Percentiles rank a stretch among this genome's conserved stretches.
Evolutionary conservation across 1,140 invertebrate genomes (phyloP).

Genomic region (Acromyrmex charruanus): DNA sequence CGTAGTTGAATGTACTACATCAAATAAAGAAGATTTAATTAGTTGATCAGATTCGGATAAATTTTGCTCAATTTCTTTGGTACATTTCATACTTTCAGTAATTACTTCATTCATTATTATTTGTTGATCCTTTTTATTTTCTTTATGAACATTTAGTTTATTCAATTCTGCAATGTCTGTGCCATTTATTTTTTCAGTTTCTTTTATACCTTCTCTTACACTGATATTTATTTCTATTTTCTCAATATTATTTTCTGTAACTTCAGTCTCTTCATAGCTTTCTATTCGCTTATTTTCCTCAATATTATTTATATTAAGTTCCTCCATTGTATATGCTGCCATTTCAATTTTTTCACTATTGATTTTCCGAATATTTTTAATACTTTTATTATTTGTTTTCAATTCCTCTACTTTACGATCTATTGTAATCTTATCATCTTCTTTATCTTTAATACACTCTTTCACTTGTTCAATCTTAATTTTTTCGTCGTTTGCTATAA

Average conservation of each 20-base stretch:
- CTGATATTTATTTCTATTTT: neutral
- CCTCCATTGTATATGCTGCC: neutral
- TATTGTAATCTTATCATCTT: neutral
- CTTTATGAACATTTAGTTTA: neutral
- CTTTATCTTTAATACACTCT: neutral
- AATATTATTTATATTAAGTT: neutral
- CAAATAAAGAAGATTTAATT: neutral
- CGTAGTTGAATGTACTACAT: neutral
- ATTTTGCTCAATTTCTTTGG: neutral
- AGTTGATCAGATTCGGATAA: slow-evolving; percentile 1
- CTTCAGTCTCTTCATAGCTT: neutral
- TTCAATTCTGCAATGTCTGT: neutral
- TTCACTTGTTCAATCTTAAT: neutral
- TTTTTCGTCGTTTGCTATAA: neutral
- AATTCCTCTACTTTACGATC: neutral
- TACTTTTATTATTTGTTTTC: neutral
- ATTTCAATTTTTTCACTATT: neutral
- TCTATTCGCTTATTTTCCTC: neutral
- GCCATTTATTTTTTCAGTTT: neutral
- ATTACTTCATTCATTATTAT: neutral
- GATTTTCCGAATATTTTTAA: neutral
- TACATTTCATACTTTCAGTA: neutral
- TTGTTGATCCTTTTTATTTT: neutral
- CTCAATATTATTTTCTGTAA: neutral
- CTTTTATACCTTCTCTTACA: neutral